phyloP scores from a whole-genome alignment of 2,888 invertebrate genomes.

The Zonitis immaculata region DNA sequence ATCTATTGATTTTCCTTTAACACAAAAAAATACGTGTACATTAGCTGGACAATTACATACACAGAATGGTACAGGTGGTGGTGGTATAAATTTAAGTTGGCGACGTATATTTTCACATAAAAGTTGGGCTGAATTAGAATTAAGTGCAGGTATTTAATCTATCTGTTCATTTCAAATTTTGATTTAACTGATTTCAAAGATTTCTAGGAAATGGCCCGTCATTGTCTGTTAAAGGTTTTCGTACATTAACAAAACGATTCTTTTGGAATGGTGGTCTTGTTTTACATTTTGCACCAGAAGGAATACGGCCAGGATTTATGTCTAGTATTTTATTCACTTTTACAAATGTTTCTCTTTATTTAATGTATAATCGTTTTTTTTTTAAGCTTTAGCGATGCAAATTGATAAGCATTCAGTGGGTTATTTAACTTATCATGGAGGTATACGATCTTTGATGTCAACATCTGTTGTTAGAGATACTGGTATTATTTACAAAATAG shows the following conservation, averaged over 20 bases:
- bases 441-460: slow-evolving; percentile 69
- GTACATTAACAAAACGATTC: slow-evolving; percentile 67
- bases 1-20: slow-evolving; percentile 90
- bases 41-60: slow-evolving; percentile 78
- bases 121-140: slow-evolving; percentile 83
- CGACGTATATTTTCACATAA: slow-evolving; percentile 75
- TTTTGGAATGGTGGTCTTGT: slow-evolving; percentile 73
- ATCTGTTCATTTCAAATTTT: neutral
- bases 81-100: slow-evolving; percentile 72
- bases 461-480: slow-evolving; percentile 77
- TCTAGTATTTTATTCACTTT: slow-evolving; percentile 59
- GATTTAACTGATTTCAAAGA: slow-evolving; percentile 5
- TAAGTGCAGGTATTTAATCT: slow-evolving; percentile 64
- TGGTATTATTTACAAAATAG: slow-evolving; percentile 44
- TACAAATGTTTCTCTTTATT: slow-evolving; percentile 1
- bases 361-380: neutral
- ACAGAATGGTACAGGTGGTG: slow-evolving; percentile 82
- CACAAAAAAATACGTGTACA: slow-evolving; percentile 76
- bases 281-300: slow-evolving; percentile 71
- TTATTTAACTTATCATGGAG: slow-evolving; percentile 77
- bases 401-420: slow-evolving; percentile 85
- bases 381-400: slow-evolving; percentile 75
- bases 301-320: slow-evolving; percentile 70
- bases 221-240: slow-evolving; percentile 72
- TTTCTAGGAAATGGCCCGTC: slow-evolving; percentile 64